Percentiles rank a stretch among this genome's conserved stretches.
Evolutionary conservation across 2,113 vertebrate genomes (phyloP).

Genomic region (Heterotis niloticus): DNA sequence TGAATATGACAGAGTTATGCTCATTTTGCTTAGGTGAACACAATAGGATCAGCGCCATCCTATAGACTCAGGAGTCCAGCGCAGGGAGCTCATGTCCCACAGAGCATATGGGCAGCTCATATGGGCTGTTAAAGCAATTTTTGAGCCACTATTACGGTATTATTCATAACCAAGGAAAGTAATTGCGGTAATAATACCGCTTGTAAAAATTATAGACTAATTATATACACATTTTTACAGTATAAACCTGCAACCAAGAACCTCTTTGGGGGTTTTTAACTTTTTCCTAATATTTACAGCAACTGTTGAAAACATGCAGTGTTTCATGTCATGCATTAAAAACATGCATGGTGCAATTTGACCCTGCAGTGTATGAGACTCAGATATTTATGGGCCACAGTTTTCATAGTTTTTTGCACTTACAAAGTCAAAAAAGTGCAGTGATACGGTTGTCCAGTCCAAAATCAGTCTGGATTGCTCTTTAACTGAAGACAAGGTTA

Average conservation of each 20-base stretch:
- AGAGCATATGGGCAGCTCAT: not conserved
- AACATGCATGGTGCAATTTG: not conserved
- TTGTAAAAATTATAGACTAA: conserved; percentile 29
- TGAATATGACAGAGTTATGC: no score
- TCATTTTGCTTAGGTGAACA: not conserved
- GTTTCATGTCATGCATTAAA: not conserved
- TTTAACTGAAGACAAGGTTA: conserved; percentile 1
- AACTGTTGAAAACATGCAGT: not conserved
- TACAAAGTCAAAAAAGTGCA: no score
- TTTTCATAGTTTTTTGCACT: conserved; percentile 17
- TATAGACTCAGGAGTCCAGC: not conserved
- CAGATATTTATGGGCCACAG: not conserved
- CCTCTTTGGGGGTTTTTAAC: conserved; percentile 13
- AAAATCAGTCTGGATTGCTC: no score
- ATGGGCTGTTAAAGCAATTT: not conserved
- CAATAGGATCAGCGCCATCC: not conserved
- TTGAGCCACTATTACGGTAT: not conserved
- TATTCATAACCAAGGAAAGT: conserved; percentile 12
- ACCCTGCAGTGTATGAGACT: conserved; percentile 5
- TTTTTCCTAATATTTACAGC: conserved; percentile 16
- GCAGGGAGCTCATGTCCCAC: not conserved
- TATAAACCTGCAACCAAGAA: conserved; percentile 28
- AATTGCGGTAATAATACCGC: conserved; percentile 35
- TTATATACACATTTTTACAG: conserved; percentile 32
- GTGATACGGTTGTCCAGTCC: no score